These are phyloP conservation scores for Phenacoccus solenopsis DNA, from an alignment of 1,140 invertebrate genomes.

Conservation along the genomic window DNA sequence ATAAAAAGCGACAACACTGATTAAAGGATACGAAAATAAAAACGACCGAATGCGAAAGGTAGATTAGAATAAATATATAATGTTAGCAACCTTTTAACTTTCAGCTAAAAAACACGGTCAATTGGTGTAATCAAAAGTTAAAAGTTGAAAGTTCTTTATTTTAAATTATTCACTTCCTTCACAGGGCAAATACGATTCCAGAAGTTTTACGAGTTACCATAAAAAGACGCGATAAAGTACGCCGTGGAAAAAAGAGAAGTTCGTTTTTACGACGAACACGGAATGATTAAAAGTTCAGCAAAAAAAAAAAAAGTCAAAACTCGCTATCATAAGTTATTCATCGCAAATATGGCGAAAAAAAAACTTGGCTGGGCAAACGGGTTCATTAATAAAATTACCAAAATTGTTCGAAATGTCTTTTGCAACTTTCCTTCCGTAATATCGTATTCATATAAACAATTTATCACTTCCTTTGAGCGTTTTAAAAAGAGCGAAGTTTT, in stretches of 20 bases:
- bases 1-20: not conserved
- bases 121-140: not conserved
- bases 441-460: not conserved
- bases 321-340: not conserved
- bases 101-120: not conserved
- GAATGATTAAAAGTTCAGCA: not conserved
- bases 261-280: not conserved
- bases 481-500: not conserved
- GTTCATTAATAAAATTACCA: not conserved
- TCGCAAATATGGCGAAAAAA: not conserved
- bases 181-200: not conserved
- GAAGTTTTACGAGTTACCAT: not conserved
- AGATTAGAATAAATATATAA: not conserved
- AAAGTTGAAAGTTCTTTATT: not conserved
- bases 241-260: not conserved
- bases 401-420: conserved; percentile 3
- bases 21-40: not conserved
- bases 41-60: not conserved
- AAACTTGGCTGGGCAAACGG: not conserved
- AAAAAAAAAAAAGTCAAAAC: conserved; percentile 3
- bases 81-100: not conserved
- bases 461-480: not conserved
- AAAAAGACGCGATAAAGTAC: not conserved
- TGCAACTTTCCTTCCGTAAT: not conserved
- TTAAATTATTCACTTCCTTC: not conserved